A percentile compares a stretch with the other conserved stretches of the same genome.
Evolutionary conservation across 2,113 vertebrate genomes (phyloP).

Genomic region (Cnemophilus loriae): DNA sequence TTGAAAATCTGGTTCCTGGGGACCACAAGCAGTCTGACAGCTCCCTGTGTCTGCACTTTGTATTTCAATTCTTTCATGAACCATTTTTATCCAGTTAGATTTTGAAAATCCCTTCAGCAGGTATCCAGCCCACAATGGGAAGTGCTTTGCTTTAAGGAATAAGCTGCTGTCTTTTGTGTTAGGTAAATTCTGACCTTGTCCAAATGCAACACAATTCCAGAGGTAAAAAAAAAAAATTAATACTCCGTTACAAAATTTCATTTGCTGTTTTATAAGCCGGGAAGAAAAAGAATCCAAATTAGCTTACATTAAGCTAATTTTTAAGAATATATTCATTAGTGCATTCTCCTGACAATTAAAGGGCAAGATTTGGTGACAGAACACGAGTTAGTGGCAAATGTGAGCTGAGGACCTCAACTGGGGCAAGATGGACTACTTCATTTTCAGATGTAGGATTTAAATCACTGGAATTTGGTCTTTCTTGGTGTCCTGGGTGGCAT

Average conservation of each 20-base stretch:
- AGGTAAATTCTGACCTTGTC: background rate
- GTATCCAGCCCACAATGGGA: background rate
- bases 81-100: background rate
- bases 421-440: background rate
- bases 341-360: background rate
- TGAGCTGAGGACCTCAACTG: rapidly evolving
- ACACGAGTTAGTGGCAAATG: background rate
- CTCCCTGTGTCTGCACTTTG: background rate
- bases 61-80: background rate
- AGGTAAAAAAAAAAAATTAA: background rate
- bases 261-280: background rate
- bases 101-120: background rate
- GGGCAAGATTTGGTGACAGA: background rate
- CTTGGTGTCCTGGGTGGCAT: rapidly evolving
- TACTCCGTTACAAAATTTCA: background rate
- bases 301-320: background rate
- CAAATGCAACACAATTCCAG: background rate
- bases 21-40: background rate
- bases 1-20: background rate
- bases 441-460: background rate
- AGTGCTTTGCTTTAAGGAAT: background rate
- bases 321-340: background rate
- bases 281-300: background rate
- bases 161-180: background rate
- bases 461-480: background rate